Evolutionary conservation across 2,113 vertebrate species (phyloP).

Genomic region (Geococcyx californianus): DNA sequence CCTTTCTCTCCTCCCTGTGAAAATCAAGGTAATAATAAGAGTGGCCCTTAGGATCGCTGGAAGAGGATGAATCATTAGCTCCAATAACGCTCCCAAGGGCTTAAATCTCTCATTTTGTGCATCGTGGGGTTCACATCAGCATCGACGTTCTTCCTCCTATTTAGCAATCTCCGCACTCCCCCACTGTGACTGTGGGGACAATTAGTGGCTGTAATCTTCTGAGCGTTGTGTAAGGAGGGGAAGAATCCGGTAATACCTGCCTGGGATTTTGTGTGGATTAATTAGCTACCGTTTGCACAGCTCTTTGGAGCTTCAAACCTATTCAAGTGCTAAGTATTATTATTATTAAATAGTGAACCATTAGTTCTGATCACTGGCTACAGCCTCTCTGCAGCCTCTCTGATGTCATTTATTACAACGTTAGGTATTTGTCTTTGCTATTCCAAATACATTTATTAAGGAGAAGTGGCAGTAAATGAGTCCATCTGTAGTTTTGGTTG

Average conservation of each 20-base stretch:
- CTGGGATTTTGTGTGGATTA: slow-evolving; percentile 16
- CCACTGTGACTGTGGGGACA: neutral
- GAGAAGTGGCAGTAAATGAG: neutral
- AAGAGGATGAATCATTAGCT: neutral
- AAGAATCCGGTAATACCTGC: neutral
- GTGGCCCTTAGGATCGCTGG: neutral
- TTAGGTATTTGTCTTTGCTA: neutral
- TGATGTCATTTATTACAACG: neutral
- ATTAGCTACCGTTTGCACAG: neutral
- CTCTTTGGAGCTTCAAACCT: neutral
- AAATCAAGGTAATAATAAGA: neutral
- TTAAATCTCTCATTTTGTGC: neutral
- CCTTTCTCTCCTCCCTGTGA: neutral
- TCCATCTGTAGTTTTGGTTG: neutral
- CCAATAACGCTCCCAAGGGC: neutral
- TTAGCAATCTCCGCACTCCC: neutral
- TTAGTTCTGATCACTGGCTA: slow-evolving; percentile 6
- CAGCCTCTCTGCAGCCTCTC: neutral
- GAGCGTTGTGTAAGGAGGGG: neutral
- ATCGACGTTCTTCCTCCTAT: neutral
- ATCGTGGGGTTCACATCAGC: neutral
- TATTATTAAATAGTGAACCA: neutral
- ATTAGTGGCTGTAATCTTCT: neutral
- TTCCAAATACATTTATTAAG: neutral
- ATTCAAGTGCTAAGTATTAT: neutral